phyloP scores from a whole-genome alignment of 2,797 vertebrate genomes.

The Microcaecilia unicolor region DNA sequence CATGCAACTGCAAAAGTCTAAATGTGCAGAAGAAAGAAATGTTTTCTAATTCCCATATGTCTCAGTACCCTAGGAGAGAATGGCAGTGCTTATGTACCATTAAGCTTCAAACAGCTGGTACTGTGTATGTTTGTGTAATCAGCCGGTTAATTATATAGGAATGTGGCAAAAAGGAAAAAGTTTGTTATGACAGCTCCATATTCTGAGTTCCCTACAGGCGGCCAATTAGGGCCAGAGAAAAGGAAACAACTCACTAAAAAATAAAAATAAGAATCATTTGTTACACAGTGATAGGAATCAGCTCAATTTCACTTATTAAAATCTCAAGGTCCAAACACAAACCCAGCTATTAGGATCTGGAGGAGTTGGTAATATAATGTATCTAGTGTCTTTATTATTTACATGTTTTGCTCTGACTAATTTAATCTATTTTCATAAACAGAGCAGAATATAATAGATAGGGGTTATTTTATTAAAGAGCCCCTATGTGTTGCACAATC shows the following conservation, averaged over 20 bases:
- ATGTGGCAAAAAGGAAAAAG: slow-evolving; percentile 49
- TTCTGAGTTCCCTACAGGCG: slow-evolving; percentile 30
- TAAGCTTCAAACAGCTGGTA: slow-evolving; percentile 63
- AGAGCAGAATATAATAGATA: too few species aligned
- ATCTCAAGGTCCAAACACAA: neutral
- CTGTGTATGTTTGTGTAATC: slow-evolving; percentile 66
- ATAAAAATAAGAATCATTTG: slow-evolving; percentile 7
- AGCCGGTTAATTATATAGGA: slow-evolving; percentile 73
- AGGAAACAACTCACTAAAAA: slow-evolving; percentile 35
- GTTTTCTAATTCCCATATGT: slow-evolving; percentile 50
- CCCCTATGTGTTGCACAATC: too few species aligned
- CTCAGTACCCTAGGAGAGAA: slow-evolving; percentile 32
- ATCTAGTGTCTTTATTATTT: too few species aligned
- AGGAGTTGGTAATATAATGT: too few species aligned
- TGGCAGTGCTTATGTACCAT: slow-evolving; percentile 55
- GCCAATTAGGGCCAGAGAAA: slow-evolving; percentile 29
- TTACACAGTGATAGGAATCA: slow-evolving; percentile 1
- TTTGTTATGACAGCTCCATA: slow-evolving; percentile 61
- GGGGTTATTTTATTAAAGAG: too few species aligned
- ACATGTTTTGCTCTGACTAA: too few species aligned
- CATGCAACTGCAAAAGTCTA: too few species aligned
- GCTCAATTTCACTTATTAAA: slow-evolving; percentile 11
- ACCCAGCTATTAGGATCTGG: too few species aligned
- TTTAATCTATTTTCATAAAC: too few species aligned
- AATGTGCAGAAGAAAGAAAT: slow-evolving; percentile 22